phyloP scores from a whole-genome alignment of 1,140 invertebrate genomes.

The Platyscapa corneri region DNA sequence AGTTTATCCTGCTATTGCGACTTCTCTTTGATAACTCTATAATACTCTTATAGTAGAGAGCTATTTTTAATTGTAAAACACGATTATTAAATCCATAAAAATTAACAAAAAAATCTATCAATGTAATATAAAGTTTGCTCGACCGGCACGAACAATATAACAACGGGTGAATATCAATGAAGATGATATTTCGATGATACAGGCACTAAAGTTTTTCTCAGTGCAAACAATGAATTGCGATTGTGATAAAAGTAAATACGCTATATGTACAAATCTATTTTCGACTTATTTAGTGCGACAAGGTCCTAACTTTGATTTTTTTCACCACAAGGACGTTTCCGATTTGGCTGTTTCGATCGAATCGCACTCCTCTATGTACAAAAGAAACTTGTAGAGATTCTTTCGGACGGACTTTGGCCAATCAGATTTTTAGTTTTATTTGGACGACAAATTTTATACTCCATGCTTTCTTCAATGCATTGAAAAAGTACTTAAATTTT shows the following conservation, averaged over 20 bases:
- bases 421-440: conserved; percentile 59
- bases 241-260: conserved; percentile 44
- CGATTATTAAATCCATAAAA: conserved; percentile 50
- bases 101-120: conserved; percentile 46
- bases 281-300: conserved; percentile 47
- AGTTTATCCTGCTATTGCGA: not conserved
- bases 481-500: conserved; percentile 62
- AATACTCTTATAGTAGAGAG: conserved; percentile 52
- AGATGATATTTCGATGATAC: conserved; percentile 47
- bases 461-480: conserved; percentile 55
- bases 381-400: conserved; percentile 60
- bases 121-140: conserved; percentile 42
- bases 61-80: conserved; percentile 48
- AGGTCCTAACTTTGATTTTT: conserved; percentile 51
- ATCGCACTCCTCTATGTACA: conserved; percentile 51
- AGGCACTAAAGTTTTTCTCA: conserved; percentile 50
- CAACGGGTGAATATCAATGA: conserved; percentile 49
- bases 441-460: conserved; percentile 52
- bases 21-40: conserved; percentile 20
- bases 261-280: conserved; percentile 51
- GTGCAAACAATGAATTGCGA: conserved; percentile 50
- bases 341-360: conserved; percentile 47
- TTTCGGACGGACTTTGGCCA: conserved; percentile 72
- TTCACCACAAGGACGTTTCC: conserved; percentile 39
- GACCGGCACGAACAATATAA: conserved; percentile 45